phyloP scores from a whole-genome alignment of 2,797 vertebrate genomes.

The Petrocephalus sullivani region DNA sequence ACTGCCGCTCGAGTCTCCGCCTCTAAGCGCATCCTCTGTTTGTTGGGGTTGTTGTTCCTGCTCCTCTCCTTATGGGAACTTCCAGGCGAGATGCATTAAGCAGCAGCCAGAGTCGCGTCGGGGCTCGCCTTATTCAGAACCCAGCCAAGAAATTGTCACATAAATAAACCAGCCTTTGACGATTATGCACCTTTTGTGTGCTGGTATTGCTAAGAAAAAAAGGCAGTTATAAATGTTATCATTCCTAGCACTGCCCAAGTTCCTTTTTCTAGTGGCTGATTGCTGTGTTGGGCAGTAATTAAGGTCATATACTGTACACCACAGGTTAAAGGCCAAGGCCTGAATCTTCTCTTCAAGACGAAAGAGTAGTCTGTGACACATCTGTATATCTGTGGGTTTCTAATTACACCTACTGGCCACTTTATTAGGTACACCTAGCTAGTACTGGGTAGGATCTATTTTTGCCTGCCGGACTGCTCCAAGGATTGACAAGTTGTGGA shows the following conservation, averaged over 20 bases:
- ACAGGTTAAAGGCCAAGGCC: neutral
- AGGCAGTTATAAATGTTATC: neutral
- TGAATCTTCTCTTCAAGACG: neutral
- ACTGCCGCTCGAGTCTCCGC: neutral
- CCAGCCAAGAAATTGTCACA: neutral
- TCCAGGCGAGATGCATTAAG: neutral
- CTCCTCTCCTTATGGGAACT: neutral
- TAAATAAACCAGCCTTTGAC: neutral
- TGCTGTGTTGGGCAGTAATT: neutral
- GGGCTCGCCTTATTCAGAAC: neutral
- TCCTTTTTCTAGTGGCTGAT: neutral
- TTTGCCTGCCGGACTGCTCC: neutral
- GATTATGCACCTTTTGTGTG: neutral
- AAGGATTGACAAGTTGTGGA: neutral
- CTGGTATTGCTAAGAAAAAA: neutral
- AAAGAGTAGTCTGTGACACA: neutral
- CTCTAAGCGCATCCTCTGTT: neutral
- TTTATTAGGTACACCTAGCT: no score
- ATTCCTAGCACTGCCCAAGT: neutral
- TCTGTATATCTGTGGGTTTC: neutral
- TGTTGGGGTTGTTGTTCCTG: conserved; percentile 13
- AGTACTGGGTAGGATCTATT: neutral
- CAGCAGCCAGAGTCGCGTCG: neutral
- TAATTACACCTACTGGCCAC: neutral
- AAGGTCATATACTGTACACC: neutral